A percentile compares a stretch with the other conserved stretches of the same genome.
Conservation (phyloP, 2,113 vertebrate genomes). For the Mola mola region DNA sequence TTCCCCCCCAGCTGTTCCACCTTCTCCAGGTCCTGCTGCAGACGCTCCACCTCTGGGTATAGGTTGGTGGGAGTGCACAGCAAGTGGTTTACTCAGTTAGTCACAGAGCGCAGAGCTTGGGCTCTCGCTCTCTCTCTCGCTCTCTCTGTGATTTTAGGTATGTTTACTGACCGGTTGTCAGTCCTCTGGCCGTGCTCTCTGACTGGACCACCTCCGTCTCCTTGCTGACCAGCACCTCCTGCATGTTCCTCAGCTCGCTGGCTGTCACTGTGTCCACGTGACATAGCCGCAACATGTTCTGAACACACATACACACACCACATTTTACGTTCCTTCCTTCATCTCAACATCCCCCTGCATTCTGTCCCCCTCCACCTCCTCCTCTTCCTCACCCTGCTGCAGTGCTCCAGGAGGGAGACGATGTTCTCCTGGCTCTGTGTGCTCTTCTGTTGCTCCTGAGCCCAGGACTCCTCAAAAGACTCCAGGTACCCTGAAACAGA, state of each 20-base stretch:
- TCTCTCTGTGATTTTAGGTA: no score
- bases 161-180: conserved; percentile 89
- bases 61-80: not conserved
- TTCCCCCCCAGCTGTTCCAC: conserved; percentile 94
- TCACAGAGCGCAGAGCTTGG: no score
- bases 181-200: conserved; percentile 89
- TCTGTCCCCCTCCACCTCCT: not conserved
- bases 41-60: conserved; percentile 86
- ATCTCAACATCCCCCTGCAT: no score
- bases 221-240: conserved; percentile 95
- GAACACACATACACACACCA: conserved; percentile 23
- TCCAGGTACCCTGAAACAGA: conserved; percentile 85
- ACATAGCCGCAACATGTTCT: conserved; percentile 90
- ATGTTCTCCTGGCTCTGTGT: conserved; percentile 85
- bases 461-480: conserved; percentile 84
- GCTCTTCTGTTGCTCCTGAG: conserved; percentile 84
- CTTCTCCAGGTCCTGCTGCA: conserved; percentile 95
- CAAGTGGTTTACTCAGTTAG: no score
- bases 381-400: conserved; percentile 80
- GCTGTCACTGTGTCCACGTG: conserved; percentile 90
- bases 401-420: conserved; percentile 88
- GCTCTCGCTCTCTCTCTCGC: no score
- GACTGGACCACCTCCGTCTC: conserved; percentile 96
- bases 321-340: not conserved
- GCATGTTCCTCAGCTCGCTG: conserved; percentile 93